phyloP scores from a whole-genome alignment of 1,140 invertebrate species.

The Probaryconus sp. region DNA sequence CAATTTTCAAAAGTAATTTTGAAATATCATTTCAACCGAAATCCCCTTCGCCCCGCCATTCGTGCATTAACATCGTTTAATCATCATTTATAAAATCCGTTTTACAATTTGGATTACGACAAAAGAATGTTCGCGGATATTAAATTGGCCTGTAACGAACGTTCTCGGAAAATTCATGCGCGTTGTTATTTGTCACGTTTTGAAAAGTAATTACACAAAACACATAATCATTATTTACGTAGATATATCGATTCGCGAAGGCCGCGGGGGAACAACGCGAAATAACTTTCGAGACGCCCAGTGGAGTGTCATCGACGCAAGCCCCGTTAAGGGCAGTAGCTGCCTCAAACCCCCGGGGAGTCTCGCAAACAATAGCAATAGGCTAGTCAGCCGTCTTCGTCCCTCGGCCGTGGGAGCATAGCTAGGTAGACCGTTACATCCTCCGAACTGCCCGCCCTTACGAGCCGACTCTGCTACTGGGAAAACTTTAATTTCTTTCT shows the following conservation, averaged over 20 bases:
- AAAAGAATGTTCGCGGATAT: too few relatives aligned
- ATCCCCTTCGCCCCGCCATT: too few relatives aligned
- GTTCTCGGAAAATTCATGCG: too few relatives aligned
- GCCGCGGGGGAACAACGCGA: constrained; percentile 23
- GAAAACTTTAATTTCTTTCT: constrained; percentile 76
- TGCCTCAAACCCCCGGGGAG: constrained; percentile 56
- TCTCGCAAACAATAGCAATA: constrained; percentile 72
- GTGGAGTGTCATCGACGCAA: constrained; percentile 68
- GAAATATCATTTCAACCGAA: too few relatives aligned
- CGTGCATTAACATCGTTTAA: too few relatives aligned
- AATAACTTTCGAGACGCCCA: constrained; percentile 59
- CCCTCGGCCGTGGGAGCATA: constrained; percentile 19
- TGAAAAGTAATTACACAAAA: constrained; percentile 19
- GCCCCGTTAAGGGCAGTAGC: constrained; percentile 68
- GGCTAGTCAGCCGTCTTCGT: constrained; percentile 59
- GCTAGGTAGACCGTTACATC: constrained; percentile 44
- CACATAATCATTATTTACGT: constrained; percentile 23
- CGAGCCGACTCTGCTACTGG: constrained; percentile 66
- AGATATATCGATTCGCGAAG: constrained; percentile 34
- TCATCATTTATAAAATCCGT: too few relatives aligned
- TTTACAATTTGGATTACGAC: too few relatives aligned
- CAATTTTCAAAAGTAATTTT: too few relatives aligned
- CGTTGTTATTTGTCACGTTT: neutral
- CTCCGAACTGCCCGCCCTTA: constrained; percentile 64
- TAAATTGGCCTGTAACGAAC: too few relatives aligned